Evolutionary conservation across 1,140 invertebrate genomes (phyloP), one percentile per base, ranked within the genome.

Genomic region (Phymastichus coffea): DNA sequence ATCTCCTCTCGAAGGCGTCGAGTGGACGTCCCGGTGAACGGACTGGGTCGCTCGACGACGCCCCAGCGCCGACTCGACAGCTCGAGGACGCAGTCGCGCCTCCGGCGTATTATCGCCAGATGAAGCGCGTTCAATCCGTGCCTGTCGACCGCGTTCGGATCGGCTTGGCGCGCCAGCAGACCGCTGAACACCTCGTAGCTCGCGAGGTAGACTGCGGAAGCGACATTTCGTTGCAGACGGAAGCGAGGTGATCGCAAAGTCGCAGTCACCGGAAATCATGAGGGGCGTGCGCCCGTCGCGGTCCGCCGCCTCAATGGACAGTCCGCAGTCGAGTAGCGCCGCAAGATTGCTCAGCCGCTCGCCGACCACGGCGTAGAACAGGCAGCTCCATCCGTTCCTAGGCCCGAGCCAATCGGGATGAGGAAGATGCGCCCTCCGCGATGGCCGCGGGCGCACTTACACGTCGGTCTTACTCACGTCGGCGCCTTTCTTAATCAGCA

Each of bases 321-420:
- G 69, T 4, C 76, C 77, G 9, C 65, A 51, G 23, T 80, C 71
- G 19, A 83, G 58, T n/a, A 82, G 66, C 12, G 74, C 63, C 12
- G 59, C 58, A 2, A 81, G 74, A 63, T 81, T 70, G 35, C 33
- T 38, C 17, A 67, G 28, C 25, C 57, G 40, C 26, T 60, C 59
- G 7, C 63, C 66, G 17, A 63, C 48, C n/a, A 70, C 49, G 0
- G 68, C 67, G 9, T 69, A 67, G 3, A 49, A 57, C 23, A 70
- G 57, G 23, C 58, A 58, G 44, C 54, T 64, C 67, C 67, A 69
- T 9, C 62, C 63, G 15, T 63, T 56, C 8, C 68, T 70, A 12
- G 14, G 51, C 60, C 40, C 19, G 15, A 43, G 49, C 35, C 19
- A n/a, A n/a, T n/a, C n/a, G n/a, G n/a, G n/a, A n/a, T n/a, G n/a